Evolutionary conservation across 2,797 vertebrate genomes (phyloP).

Genomic region (Tangara arthus): DNA sequence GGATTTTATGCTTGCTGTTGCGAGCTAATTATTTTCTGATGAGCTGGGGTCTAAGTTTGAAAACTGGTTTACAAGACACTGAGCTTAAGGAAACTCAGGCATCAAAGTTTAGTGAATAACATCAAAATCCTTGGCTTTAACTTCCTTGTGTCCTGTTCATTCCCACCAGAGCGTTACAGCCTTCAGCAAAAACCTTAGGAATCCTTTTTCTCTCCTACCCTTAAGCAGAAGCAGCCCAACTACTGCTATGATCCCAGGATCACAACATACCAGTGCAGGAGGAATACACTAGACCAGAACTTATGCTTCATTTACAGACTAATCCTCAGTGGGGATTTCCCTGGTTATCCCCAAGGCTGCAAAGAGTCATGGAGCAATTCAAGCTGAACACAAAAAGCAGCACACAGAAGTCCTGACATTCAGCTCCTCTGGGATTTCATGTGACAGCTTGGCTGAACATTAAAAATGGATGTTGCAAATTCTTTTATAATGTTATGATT

Average conservation of each 20-base stretch:
- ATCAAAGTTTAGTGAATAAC: not conserved
- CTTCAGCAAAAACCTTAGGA: not conserved
- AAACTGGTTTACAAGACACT: not conserved
- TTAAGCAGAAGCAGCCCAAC: not conserved
- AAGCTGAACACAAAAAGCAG: not conserved
- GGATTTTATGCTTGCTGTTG: not conserved
- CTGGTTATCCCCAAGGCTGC: not conserved
- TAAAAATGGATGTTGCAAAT: not conserved
- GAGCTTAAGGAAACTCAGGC: not conserved
- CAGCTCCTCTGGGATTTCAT: not conserved
- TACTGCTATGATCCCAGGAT: not conserved
- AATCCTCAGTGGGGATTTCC: not conserved
- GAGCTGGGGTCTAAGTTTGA: not conserved
- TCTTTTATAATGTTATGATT: not conserved
- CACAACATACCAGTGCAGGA: not conserved
- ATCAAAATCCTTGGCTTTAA: not conserved
- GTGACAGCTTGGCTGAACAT: not conserved
- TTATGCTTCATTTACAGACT: not conserved
- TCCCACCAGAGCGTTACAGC: not conserved
- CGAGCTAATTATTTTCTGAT: not conserved
- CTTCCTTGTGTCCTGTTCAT: not conserved
- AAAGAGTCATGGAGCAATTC: not conserved
- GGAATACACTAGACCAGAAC: not conserved
- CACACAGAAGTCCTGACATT: not conserved
- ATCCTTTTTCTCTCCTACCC: not conserved